Evolutionary conservation across 1,140 invertebrate species (phyloP), one percentile per base, ranked within the genome.

Genomic region (Drosophila subobscura): DNA sequence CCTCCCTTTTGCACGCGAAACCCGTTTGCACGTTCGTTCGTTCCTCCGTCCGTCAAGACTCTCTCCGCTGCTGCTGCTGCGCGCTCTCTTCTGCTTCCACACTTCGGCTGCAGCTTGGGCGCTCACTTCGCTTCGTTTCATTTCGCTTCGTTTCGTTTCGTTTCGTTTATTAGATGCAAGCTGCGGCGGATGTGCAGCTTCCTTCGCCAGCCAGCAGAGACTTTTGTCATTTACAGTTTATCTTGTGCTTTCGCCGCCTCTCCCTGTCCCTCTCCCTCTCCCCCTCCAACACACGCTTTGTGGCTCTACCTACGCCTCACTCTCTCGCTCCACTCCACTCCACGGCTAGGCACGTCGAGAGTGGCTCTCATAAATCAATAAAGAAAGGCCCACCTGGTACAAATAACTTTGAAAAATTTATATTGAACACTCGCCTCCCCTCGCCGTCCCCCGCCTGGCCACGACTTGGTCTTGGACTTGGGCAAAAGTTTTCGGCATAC

Each of bases 161-260:
- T 10, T 10, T 37, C 10, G 33, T 33, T 86, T 86, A 86, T 86
- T 86, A 86, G 83, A 86, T 86, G 81, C 81, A 86, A 81, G 81
- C 81, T 86, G 81, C 81, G 81, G 83, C 81, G 81, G 81, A 86
- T 88, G 81, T 86, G 55, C 42, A 70, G 81, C 83, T 86, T 86
- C 81, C 81, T 86, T 86, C 47, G 51, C 46, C 6, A 22, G 51
- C 54, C 10, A 40, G 45, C 16, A 25, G 29, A 59, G 80, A 67
- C 54, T 85, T 85, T 85, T 85, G 74, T 86, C 83, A 88, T 86
- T 81, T 86, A 80, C 70, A 72, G 78, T 83, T 83, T 72, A 58
- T 56, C 67, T 64, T 53, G 49, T 58, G 46, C 57, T 74, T 65
- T 37, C 33, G 44, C 49, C 51, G 27, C 45, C 50, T 23, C 41